Evolutionary conservation across 2,113 vertebrate genomes (phyloP), one percentile per base, ranked within the genome.

Genomic region (Etheostoma spectabile): DNA sequence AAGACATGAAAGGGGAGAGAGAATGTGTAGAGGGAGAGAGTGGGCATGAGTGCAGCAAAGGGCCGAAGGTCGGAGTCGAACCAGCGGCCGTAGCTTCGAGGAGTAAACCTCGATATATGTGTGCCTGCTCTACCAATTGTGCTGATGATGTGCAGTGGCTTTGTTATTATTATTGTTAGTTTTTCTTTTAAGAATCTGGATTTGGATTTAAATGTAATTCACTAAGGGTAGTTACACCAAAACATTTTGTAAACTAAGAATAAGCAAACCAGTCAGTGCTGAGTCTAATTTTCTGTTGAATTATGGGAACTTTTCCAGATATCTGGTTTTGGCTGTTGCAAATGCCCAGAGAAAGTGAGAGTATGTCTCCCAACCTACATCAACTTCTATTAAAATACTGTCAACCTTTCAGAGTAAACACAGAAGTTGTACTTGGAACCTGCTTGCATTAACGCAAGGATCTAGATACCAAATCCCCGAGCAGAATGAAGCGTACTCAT

Each of bases 371-470:
- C 15, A 16, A 19, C 22, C 64, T 45, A 35, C 15, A 33, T 15
- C 49, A 80, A n/a, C 65, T 51, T 45, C 49, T 64, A 57, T 68
- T 55, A 27, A 49, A 62, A 82, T 38, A 16, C n/a, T 52, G 35
- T 64, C 49, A 21, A 72, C 51, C 57, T 62, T 60, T 61, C n/a
- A 16, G 33, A 30, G 21, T 38, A 74, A 52, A 51, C 27, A 35
- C 21, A 18, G 51, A 46, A 49, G 14, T 24, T 72, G 55, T 13
- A 16, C 21, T 62, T 38, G 45, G 16, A 13, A 16, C 49, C 38
- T 52, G 42, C 8, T 60, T 51, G 0, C 6, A 57, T 66, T 5
- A 67, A 60, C 15, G 8, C 19, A 45, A 70, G 12, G n/a, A 60
- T 60, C 27, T 66, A 30, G 8, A 33, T 30, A 8, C 35, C 35